These are phyloP conservation scores for Phyllotis vaccarum DNA, from an alignment of 2,797 vertebrate species.

Conservation along the genomic window DNA sequence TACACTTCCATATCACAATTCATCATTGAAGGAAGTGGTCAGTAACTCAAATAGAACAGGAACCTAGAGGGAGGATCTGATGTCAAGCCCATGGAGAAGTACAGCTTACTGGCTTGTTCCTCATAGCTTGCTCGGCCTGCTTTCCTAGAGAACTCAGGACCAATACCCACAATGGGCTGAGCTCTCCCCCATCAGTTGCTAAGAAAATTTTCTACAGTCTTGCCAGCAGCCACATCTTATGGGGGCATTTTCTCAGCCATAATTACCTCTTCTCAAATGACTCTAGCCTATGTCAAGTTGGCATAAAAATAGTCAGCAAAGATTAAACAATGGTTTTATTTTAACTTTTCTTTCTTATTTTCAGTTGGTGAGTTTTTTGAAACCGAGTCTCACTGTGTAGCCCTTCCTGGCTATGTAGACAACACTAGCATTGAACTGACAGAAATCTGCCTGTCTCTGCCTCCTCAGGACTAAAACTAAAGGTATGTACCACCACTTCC, in stretches of 20 bases:
- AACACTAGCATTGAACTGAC: not conserved
- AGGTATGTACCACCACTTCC: not conserved
- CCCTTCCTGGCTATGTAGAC: not conserved
- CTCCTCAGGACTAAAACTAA: not conserved
- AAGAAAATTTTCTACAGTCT: not conserved
- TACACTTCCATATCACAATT: too few relatives aligned
- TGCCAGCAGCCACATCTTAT: not conserved
- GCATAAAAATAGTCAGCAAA: not conserved
- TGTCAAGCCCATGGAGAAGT: too few relatives aligned
- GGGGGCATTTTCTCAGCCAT: not conserved
- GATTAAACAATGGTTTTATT: not conserved
- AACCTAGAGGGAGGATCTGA: too few relatives aligned
- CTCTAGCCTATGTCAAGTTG: not conserved
- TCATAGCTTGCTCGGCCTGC: not conserved
- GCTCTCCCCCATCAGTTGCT: not conserved
- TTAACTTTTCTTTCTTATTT: not conserved
- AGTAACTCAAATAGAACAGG: too few relatives aligned
- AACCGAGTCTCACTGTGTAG: not conserved
- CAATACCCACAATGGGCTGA: not conserved
- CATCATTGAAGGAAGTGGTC: too few relatives aligned
- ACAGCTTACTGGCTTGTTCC: too few relatives aligned
- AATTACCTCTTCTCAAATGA: not conserved
- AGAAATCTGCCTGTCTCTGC: not conserved
- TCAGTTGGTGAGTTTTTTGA: not conserved
- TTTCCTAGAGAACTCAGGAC: not conserved